These are phyloP conservation scores for Cerastoderma edule DNA, from an alignment of 2,888 invertebrate species.

Conservation along the genomic window DNA sequence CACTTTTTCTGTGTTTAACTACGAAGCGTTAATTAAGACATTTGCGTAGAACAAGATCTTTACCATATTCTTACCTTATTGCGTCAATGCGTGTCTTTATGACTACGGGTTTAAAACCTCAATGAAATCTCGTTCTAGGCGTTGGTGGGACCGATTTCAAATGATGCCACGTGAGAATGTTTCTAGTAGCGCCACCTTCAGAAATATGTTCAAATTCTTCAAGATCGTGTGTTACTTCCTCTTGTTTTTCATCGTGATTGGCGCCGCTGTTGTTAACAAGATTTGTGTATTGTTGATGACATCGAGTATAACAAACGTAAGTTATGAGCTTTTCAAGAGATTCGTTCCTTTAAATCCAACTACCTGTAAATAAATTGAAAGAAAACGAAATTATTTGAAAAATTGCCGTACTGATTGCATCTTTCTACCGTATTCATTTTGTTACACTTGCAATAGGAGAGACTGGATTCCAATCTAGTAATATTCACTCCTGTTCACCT, in stretches of 20 bases:
- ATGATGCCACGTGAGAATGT: constrained; percentile 74
- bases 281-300: constrained; percentile 87
- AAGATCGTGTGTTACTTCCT: constrained; percentile 91
- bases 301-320: constrained; percentile 68
- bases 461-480: no score
- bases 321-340: not conserved
- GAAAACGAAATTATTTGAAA: no score
- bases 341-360: no score
- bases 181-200: constrained; percentile 67
- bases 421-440: no score
- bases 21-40: no score
- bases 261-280: constrained; percentile 94
- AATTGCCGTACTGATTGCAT: no score
- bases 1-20: no score
- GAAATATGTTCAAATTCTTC: constrained; percentile 73
- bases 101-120: not conserved
- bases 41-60: not conserved
- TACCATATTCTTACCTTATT: not conserved
- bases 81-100: no score
- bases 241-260: constrained; percentile 93
- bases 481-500: no score
- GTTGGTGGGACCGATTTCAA: constrained; percentile 79
- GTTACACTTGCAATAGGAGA: no score
- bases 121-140: constrained; percentile 53
- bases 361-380: no score